Percentiles rank a stretch among this genome's conserved stretches.
phyloP scores from a whole-genome alignment of 2,888 invertebrate species.

The Sphaeridia pumilis region DNA sequence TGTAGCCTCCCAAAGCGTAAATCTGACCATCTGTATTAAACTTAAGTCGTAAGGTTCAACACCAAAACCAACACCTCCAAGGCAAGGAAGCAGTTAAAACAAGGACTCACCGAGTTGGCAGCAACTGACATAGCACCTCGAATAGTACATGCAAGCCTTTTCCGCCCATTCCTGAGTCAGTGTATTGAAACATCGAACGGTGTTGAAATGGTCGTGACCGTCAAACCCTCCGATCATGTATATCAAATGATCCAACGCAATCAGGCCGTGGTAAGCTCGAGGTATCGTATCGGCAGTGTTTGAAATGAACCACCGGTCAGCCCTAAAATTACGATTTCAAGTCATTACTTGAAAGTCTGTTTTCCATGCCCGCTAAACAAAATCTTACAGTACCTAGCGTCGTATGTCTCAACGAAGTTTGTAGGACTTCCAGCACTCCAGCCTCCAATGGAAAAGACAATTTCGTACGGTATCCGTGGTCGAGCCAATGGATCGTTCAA shows the following conservation, averaged over 20 bases:
- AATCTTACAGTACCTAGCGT: conserved; percentile 36
- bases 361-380: background rate
- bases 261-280: conserved; percentile 83
- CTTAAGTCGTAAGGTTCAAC: no score
- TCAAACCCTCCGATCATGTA: conserved; percentile 88
- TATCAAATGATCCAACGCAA: conserved; percentile 68
- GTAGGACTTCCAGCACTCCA: conserved; percentile 65
- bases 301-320: conserved; percentile 63
- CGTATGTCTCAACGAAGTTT: conserved; percentile 47
- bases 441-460: conserved; percentile 45
- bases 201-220: conserved; percentile 76
- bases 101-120: conserved; percentile 48
- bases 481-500: conserved; percentile 49
- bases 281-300: conserved; percentile 56
- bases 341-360: background rate
- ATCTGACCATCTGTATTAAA: conserved; percentile 48
- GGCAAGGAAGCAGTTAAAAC: background rate
- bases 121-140: conserved; percentile 55
- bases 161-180: conserved; percentile 63
- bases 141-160: conserved; percentile 42
- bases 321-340: conserved; percentile 22
- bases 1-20: conserved; percentile 71
- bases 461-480: conserved; percentile 53
- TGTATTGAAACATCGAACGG: conserved; percentile 75
- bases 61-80: background rate